Evolutionary conservation across 2,888 invertebrate species (phyloP).

Genomic region (Xestoiulus laeticollis): DNA sequence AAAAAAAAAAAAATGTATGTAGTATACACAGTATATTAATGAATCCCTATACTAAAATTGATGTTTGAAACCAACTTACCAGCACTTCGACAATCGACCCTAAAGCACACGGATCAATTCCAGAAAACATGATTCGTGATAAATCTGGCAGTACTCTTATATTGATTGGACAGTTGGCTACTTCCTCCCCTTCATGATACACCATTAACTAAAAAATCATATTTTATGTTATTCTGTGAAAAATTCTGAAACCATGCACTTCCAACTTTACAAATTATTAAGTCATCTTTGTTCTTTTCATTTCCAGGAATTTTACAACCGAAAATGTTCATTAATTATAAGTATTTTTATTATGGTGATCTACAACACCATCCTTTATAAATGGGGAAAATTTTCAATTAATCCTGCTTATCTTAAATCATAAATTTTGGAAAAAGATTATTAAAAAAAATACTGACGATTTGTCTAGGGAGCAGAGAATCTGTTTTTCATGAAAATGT

Average conservation of each 20-base stretch:
- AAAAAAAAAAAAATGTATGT: too few species aligned
- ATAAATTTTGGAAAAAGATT: too few species aligned
- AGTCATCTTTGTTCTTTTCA: not conserved
- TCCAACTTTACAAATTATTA: slow-evolving; percentile 2
- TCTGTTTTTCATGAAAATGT: too few species aligned
- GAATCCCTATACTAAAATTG: not conserved
- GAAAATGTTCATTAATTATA: not conserved
- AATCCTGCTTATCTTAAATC: too few species aligned
- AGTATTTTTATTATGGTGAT: not conserved
- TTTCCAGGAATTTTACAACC: not conserved
- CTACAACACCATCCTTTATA: too few species aligned
- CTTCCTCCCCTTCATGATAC: slow-evolving; percentile 70
- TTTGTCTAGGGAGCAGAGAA: too few species aligned
- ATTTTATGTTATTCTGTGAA: not conserved
- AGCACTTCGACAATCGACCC: slow-evolving; percentile 95
- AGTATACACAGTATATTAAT: too few species aligned
- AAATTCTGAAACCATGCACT: not conserved
- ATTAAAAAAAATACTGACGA: too few species aligned
- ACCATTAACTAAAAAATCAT: slow-evolving; percentile 68
- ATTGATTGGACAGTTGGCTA: slow-evolving; percentile 73
- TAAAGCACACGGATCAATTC: slow-evolving; percentile 94
- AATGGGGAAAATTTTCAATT: too few species aligned
- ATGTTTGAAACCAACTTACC: slow-evolving; percentile 67
- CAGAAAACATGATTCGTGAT: slow-evolving; percentile 84
- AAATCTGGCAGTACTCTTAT: slow-evolving; percentile 88